phyloP scores from a whole-genome alignment of 2,888 invertebrate genomes.

The Myathropa florea region DNA sequence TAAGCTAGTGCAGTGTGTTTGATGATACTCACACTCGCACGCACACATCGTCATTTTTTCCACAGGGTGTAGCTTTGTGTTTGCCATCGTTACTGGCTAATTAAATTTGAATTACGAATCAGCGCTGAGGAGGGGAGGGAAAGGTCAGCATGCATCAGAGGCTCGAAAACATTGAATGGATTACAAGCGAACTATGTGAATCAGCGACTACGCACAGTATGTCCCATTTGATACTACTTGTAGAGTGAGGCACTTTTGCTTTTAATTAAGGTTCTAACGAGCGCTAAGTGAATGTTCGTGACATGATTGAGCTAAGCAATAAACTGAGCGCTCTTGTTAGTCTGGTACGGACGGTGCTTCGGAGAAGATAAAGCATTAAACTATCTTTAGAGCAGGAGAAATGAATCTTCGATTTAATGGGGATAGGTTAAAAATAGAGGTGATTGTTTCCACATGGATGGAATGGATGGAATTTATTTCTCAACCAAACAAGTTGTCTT shows the following conservation, averaged over 20 bases:
- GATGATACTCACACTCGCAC: conserved; percentile 28
- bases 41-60: neutral
- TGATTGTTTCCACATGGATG: too few species aligned
- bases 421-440: too few species aligned
- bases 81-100: conserved; percentile 24
- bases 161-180: conserved; percentile 25
- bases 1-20: conserved; percentile 11
- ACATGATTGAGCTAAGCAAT: neutral
- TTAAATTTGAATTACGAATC: conserved; percentile 47
- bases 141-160: conserved; percentile 17
- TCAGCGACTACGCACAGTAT: neutral
- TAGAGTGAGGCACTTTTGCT: neutral
- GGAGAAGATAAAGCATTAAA: too few species aligned
- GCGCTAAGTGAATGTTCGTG: neutral
- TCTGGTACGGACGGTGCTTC: too few species aligned
- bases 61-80: conserved; percentile 38
- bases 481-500: too few species aligned
- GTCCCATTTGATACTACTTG: neutral
- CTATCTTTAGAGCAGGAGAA: too few species aligned
- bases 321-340: neutral
- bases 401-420: too few species aligned
- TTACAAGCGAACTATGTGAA: conserved; percentile 12
- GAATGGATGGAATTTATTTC: too few species aligned
- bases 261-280: neutral
- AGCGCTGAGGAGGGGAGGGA: neutral